These are phyloP conservation scores for Cinclus mexicanus DNA, from an alignment of 2,113 vertebrate genomes.

Conservation along the genomic window DNA sequence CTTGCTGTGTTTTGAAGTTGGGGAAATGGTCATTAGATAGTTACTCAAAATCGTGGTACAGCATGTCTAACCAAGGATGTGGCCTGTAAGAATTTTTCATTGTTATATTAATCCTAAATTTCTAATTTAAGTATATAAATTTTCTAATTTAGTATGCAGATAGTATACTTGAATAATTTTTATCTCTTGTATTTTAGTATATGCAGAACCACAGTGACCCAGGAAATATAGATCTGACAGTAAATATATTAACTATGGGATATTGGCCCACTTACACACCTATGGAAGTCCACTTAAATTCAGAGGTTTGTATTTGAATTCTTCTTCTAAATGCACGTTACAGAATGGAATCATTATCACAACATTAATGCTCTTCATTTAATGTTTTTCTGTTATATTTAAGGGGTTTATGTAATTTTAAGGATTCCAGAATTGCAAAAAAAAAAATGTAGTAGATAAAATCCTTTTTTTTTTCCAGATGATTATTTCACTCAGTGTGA, in stretches of 20 bases:
- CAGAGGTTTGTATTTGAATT: slow-evolving; percentile 72
- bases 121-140: not conserved
- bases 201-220: slow-evolving; percentile 83
- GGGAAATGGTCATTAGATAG: not conserved
- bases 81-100: not conserved
- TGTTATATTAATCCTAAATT: not conserved
- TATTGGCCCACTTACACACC: slow-evolving; percentile 85
- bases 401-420: not conserved
- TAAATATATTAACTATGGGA: slow-evolving; percentile 85
- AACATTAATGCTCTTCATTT: not conserved
- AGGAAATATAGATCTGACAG: slow-evolving; percentile 81
- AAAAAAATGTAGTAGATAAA: not conserved
- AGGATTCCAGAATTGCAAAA: not conserved
- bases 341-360: not conserved
- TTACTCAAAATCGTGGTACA: not conserved
- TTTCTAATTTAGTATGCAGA: not conserved
- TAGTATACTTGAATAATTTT: not conserved
- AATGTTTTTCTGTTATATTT: not conserved
- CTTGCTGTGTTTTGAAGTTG: not conserved
- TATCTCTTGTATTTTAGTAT: slow-evolving; percentile 66
- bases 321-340: not conserved
- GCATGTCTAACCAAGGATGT: not conserved
- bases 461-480: not conserved
- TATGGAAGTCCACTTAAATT: slow-evolving; percentile 81
- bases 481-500: not conserved